phyloP scores from a whole-genome alignment of 2,888 invertebrate species.

The Clusia tigrina region DNA sequence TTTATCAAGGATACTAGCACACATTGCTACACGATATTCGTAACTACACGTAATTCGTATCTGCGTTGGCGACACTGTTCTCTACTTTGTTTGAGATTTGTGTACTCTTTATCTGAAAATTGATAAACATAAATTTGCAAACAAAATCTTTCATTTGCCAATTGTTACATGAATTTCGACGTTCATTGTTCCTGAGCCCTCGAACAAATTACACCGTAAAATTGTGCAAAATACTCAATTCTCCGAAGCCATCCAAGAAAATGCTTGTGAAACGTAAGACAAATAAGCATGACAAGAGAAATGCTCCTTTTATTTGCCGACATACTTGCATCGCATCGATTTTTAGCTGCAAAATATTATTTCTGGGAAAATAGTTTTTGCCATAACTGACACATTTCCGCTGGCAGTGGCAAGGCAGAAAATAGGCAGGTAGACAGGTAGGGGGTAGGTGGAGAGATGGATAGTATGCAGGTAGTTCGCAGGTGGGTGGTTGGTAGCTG shows the following conservation, averaged over 20 bases:
- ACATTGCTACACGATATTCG: no score
- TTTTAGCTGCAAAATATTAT: background rate
- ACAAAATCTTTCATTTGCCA: no score
- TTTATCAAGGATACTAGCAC: no score
- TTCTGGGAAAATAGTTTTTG: background rate
- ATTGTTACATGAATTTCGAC: no score
- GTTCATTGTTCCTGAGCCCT: background rate
- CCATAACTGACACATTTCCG: constrained; percentile 5
- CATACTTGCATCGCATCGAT: background rate
- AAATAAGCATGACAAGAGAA: constrained; percentile 9
- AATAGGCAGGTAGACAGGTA: background rate
- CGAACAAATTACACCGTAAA: background rate
- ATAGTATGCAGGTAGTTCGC: no score
- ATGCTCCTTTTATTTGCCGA: background rate
- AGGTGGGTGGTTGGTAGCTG: no score
- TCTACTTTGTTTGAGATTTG: no score
- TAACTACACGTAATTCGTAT: no score
- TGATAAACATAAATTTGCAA: no score
- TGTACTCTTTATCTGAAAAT: no score
- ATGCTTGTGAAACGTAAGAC: background rate
- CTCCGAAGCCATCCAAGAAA: background rate
- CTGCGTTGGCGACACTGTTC: no score
- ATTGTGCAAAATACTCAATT: background rate
- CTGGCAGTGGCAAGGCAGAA: background rate
- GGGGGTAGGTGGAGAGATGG: no score